phyloP scores from a whole-genome alignment of 2,888 invertebrate species.

The Melinaea menophilus region DNA sequence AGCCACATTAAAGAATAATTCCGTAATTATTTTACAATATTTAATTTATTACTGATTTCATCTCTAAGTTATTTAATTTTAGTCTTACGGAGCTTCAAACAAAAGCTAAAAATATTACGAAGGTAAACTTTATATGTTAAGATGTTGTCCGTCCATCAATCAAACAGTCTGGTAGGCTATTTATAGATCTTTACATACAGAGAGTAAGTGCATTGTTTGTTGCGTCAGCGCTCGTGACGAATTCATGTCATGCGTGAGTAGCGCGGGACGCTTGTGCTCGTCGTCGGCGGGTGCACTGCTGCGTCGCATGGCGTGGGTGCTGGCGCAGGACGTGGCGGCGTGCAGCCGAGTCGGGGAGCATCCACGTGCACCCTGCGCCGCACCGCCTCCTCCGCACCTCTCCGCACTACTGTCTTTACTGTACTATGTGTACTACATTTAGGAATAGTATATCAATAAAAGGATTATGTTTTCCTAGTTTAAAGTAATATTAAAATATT shows the following conservation, averaged over 20 bases:
- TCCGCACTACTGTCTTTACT: conserved; percentile 48
- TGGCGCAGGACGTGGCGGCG: conserved; percentile 65
- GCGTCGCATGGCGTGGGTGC: conserved; percentile 65
- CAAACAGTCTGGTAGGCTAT: no score
- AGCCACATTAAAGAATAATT: no score
- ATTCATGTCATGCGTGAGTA: conserved; percentile 59
- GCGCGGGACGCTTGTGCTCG: conserved; percentile 58
- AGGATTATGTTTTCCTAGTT: no score
- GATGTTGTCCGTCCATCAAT: no score
- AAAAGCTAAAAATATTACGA: no score
- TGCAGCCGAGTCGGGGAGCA: conserved; percentile 48
- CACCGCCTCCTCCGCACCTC: conserved; percentile 39
- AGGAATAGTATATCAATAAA: no score
- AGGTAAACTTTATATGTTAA: no score
- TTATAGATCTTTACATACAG: background rate
- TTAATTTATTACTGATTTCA: no score
- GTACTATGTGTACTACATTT: conserved; percentile 51
- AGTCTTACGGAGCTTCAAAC: no score
- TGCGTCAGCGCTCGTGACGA: conserved; percentile 59
- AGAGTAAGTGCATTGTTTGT: conserved; percentile 8
- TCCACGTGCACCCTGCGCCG: conserved; percentile 54
- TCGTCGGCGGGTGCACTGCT: conserved; percentile 52
- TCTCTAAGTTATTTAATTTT: no score
- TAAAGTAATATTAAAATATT: no score
- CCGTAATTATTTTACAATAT: no score